Evolutionary conservation across 1,140 invertebrate species (phyloP), one percentile per base, ranked within the genome.

Genomic region (Apis laboriosa): DNA sequence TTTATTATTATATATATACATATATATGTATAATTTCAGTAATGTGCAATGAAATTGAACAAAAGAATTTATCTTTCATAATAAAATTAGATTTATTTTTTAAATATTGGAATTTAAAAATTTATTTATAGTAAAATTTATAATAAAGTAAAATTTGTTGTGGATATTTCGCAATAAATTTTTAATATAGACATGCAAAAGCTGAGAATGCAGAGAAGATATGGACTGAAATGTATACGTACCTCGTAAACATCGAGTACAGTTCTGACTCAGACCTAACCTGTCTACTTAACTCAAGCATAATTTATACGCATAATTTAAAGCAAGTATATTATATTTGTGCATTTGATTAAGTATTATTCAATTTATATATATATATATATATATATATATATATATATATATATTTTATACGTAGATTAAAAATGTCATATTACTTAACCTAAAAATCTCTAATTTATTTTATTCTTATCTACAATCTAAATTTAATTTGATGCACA

Each of bases 291-390:
- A 53, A 71, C 13, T n/a, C 11, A 2, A n/a, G 17, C 43, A 53
- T 71, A 71, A 53, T 24, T 71, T 15, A 17, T 71, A 71, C 49
- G n/a, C n/a, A 71, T 17, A 51, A 71, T 53, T 71, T 9, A 53
- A n/a, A 24, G 1, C n/a, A n/a, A 43, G 24, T 0, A 24, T 24
- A 43, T 43, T 43, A 43, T 43, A 43, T 21, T 3, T 19, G 8
- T 53, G 17, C n/a, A 24, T 53, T 12, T 24, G 19, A 4, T 71
- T 19, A 3, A 24, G 19, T 43, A 67, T 63, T 63, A 24, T 5
- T 28, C n/a, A 24, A 43, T 51, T 71, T 53, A 43, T 43, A 43
- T 5, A 43, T 43, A 34, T 70, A 12, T 51, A 53, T 53, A 49
- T 17, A 70, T 4, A 0, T 24, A 63, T 8, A 61, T 19, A 9